Base-by-base conservation (phyloP, 2,888 invertebrate genomes). In the Drosophila monieri region DNA sequence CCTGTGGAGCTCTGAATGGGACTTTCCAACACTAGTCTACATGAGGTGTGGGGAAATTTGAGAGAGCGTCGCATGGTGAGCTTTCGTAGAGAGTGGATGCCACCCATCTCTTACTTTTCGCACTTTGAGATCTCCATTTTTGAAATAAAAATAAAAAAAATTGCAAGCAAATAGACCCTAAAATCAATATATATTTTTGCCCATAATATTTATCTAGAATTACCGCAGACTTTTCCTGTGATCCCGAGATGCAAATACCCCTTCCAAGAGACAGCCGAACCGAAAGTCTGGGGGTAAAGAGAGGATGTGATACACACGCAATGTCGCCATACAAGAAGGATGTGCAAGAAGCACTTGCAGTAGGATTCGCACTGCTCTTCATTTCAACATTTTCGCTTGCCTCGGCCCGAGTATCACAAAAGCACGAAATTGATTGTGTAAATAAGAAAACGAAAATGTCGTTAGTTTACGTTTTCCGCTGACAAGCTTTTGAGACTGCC, bases 401-500 rank as follows among this genome's bases (percentile, higher is more conserved):
- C 51, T 51, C 47, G 41, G 41, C 39, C 43, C 25, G 32, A 74
- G 78, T 73, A 76, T 80, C 78, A 78, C 77, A 81, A 80, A 85
- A 85, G 83, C 76, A 49, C 74, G 68, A 87, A 85, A 85, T 85
- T 85, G 87, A 85, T 85, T 85, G 85, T 78, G 85, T 85, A 85
- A 85, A 87, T 85, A 83, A 85, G 85, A 78, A 74, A 79, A 78
- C 81, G 84, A 87, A 85, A 85, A 87, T 80, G 85, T 81, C 80
- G 81, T 85, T 85, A 85, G 87, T 85, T 81, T 85, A 78, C 79
- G 81, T 86, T 86, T 83, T 76, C 80, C 85, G 85, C 81, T 85
- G 83, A 85, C 80, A 85, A 80, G 78, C 83, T 60, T 67, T 60
- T 49, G 61, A 53, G 65, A 55, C 65, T 65, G 55, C 43, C 72